Conservation (phyloP, 37 sponge, comb jelly and placozoan species). For the Cladorhizidae sp. region DNA sequence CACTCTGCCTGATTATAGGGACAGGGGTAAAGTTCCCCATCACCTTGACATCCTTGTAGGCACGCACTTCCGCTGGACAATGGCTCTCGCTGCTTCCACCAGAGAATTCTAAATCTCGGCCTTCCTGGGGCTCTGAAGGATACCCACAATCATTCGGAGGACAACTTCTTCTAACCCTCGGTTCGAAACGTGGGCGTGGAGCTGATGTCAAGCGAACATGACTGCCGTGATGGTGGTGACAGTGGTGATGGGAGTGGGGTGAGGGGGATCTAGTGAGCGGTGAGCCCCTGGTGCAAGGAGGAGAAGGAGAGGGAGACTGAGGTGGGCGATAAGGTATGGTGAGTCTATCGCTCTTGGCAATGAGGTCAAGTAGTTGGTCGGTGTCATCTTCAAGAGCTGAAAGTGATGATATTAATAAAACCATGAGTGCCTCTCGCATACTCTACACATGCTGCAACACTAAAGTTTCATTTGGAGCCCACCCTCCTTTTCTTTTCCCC, state of each 20-base stretch:
- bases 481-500: no score
- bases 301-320: background rate
- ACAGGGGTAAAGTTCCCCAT: slow-evolving; percentile 52
- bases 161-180: no score
- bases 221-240: background rate
- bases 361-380: slow-evolving; percentile 64
- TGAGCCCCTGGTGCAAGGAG: background rate
- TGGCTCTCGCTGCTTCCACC: no score
- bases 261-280: background rate
- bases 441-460: no score
- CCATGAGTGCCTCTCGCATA: no score
- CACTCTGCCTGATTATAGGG: slow-evolving; percentile 2
- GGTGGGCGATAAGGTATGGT: slow-evolving; percentile 1
- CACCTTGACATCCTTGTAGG: background rate
- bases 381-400: slow-evolving; percentile 50
- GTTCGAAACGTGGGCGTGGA: no score
- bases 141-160: no score
- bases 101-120: no score
- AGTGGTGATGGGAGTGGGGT: background rate
- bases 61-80: no score
- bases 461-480: no score
- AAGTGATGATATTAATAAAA: background rate
- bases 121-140: no score
- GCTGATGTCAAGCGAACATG: background rate
- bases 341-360: slow-evolving; percentile 36